Evolutionary conservation across 2,113 vertebrate genomes (phyloP).

Genomic region (Alosa alosa): DNA sequence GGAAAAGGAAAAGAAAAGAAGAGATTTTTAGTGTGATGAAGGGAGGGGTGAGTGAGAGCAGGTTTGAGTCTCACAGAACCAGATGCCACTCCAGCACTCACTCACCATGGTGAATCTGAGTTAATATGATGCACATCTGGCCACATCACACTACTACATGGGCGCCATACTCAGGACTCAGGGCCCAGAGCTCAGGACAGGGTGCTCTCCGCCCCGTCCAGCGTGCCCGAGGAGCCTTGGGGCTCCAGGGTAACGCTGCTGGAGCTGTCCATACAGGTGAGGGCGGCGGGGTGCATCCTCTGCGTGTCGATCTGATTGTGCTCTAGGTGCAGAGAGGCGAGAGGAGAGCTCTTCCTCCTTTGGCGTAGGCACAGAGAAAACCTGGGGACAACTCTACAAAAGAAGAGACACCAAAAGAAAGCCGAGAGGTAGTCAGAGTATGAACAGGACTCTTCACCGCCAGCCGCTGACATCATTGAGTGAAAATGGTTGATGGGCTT

Average conservation of each 20-base stretch:
- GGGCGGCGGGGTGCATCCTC: conserved; percentile 64
- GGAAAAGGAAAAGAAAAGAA: not conserved
- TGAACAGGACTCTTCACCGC: not conserved
- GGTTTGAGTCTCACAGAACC: not conserved
- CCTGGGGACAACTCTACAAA: conserved; percentile 65
- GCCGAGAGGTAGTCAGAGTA: not conserved
- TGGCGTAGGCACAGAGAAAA: conserved; percentile 76
- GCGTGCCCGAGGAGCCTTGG: conserved; percentile 48
- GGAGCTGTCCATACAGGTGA: conserved; percentile 69
- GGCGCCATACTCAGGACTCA: not conserved
- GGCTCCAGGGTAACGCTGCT: conserved; percentile 69
- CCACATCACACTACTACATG: not conserved
- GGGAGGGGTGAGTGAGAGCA: not conserved
- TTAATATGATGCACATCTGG: not conserved
- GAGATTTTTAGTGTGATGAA: not conserved
- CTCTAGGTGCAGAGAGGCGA: conserved; percentile 75
- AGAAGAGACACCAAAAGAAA: not conserved
- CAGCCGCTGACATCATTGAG: not conserved
- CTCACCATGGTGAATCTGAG: not conserved
- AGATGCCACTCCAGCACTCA: not conserved
- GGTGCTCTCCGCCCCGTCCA: not conserved
- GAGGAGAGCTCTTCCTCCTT: conserved; percentile 64
- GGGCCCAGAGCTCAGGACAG: not conserved
- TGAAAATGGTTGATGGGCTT: conserved; percentile 5
- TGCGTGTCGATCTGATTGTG: conserved; percentile 72